These are phyloP conservation scores for Drosophila guanche DNA, from an alignment of 1,140 invertebrate genomes.

Conservation along the genomic window DNA sequence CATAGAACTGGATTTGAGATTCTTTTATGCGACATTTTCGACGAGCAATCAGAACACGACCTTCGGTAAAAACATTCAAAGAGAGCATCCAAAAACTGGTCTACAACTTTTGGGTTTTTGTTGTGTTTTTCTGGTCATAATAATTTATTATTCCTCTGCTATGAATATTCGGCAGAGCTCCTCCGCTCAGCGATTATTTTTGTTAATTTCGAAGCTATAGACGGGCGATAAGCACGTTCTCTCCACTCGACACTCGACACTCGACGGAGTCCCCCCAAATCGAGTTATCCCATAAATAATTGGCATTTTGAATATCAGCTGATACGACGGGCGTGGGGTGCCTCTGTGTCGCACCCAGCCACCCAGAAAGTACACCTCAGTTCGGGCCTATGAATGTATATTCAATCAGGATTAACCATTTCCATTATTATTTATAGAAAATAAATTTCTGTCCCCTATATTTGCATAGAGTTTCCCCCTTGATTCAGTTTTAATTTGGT, in stretches of 20 bases:
- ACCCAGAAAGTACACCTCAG: slow-evolving; percentile 3
- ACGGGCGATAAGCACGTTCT: slow-evolving; percentile 60
- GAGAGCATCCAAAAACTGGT: slow-evolving; percentile 52
- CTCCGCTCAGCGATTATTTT: slow-evolving; percentile 19
- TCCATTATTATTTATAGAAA: no score
- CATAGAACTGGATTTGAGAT: slow-evolving; percentile 25
- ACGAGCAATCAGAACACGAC: slow-evolving; percentile 13
- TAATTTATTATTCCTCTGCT: slow-evolving; percentile 45
- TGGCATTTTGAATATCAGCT: slow-evolving; percentile 10
- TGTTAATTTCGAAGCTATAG: slow-evolving; percentile 20
- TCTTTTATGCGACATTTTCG: slow-evolving; percentile 34
- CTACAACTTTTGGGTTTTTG: slow-evolving; percentile 16
- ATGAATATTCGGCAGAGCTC: slow-evolving; percentile 37
- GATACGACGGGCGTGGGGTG: neutral
- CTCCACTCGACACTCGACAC: neutral
- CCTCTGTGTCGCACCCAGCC: neutral
- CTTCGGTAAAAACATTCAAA: slow-evolving; percentile 14
- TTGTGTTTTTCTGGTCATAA: slow-evolving; percentile 47
- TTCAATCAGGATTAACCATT: no score
- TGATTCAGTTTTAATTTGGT: no score
- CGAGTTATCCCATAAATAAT: slow-evolving; percentile 10
- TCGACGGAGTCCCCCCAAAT: neutral
- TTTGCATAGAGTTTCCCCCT: no score
- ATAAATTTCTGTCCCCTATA: no score
- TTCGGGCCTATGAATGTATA: neutral